Conservation (phyloP, 2,797 vertebrate species). For the Coregonus sp. region DNA sequence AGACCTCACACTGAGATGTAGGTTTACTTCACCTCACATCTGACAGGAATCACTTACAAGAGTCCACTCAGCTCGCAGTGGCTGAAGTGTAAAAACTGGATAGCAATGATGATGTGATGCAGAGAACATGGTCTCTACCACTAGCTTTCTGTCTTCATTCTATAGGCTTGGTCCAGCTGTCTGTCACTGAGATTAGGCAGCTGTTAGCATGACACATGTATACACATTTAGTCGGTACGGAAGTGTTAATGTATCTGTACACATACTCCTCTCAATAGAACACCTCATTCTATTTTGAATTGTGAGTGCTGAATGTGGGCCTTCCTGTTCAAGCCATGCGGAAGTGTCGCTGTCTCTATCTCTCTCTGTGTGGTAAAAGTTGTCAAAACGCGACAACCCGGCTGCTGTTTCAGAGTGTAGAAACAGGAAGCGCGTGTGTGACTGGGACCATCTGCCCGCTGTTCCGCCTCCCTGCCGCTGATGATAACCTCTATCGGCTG, state of each 20-base stretch:
- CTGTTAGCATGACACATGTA: background rate
- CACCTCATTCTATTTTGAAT: background rate
- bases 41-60: no score
- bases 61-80: background rate
- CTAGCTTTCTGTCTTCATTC: background rate
- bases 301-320: background rate
- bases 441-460: background rate
- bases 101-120: background rate
- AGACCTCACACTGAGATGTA: background rate
- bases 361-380: slow-evolving; percentile 15
- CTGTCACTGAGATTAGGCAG: background rate
- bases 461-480: slow-evolving; percentile 34
- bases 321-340: slow-evolving; percentile 9
- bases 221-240: slow-evolving; percentile 2
- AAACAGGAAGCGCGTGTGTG: slow-evolving; percentile 58
- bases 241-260: background rate
- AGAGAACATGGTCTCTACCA: background rate
- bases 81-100: background rate
- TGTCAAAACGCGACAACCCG: background rate
- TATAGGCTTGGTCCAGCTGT: background rate
- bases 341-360: slow-evolving; percentile 5
- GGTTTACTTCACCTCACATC: background rate
- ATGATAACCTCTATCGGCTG: slow-evolving; percentile 29
- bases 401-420: slow-evolving; percentile 27
- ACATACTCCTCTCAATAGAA: background rate